Evolutionary conservation across 2,888 invertebrate species (phyloP), one percentile per base, ranked within the genome.

Genomic region (Meta bourneti): DNA sequence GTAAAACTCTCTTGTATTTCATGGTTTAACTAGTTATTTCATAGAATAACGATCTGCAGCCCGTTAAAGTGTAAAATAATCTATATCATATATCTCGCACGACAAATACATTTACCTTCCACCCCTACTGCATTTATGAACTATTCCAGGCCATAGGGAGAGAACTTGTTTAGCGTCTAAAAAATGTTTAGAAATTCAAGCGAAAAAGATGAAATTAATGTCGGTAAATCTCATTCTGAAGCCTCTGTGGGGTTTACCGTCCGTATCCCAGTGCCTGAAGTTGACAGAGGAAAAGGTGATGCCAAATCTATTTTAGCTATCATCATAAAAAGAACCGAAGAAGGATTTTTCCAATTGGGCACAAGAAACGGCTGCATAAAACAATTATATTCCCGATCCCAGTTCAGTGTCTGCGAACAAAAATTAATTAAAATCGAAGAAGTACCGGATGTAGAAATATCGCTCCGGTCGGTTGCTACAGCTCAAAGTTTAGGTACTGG

Each of bases 401-500:
- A 87, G 87, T 87, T 87, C 87, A 87, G 72, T 79, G 87, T 87
- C 87, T 87, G 70, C 52, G 79, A 87, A 87, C 87, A 87, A 88
- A 88, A 88, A 88, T 88, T 88, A 88, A 88, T 88, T 88, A 72
- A 88, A 81, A 88, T 80, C 34, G 80, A 88, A 88, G 88, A 80
- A 80, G 81, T 88, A 81, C 88, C 74, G 81, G 81, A 88, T 88
- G 75, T 88, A 88, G 81, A 88, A 82, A 89, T 82, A 82, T 89
- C 75, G 77, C 89, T 89, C 89, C 82, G 77, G 81, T 89, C 82
- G 89, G 89, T 89, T 89, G 89, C 89, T 89, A 89, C 82, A 82
- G 89, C 89, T 89, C 89, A 89, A 89, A 89, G 82, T 89, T 89
- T 82, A 89, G 89, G 89, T 82, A 77, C 88, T 83, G 82, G 89